These are phyloP conservation scores for Aptenodytes patagonicus DNA, from an alignment of 2,113 vertebrate genomes.

Conservation along the genomic window DNA sequence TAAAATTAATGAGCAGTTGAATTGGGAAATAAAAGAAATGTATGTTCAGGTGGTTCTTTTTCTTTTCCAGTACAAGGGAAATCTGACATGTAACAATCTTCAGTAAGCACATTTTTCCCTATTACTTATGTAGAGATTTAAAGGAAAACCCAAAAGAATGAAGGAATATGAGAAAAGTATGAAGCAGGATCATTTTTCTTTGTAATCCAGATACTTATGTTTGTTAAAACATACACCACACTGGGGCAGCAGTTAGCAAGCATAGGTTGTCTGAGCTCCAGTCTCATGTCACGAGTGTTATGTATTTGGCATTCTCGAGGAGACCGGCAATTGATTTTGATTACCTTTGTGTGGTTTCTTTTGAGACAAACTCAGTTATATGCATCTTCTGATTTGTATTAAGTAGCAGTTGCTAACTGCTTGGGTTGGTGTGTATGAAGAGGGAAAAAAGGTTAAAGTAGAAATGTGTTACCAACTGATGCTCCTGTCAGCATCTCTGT, in stretches of 20 bases:
- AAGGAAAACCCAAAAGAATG: neutral
- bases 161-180: neutral
- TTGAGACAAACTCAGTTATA: neutral
- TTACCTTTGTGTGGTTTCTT: neutral
- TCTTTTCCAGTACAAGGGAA: neutral
- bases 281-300: neutral
- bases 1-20: neutral
- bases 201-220: neutral
- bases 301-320: neutral
- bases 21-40: neutral
- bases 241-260: slow-evolving; percentile 72
- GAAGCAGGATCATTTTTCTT: neutral
- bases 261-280: neutral
- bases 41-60: neutral
- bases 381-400: neutral
- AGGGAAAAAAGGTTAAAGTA: neutral
- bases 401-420: neutral
- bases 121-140: no score
- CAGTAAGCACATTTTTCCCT: neutral
- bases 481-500: neutral
- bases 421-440: neutral
- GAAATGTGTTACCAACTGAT: neutral
- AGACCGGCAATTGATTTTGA: neutral
- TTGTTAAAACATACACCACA: slow-evolving; percentile 64
- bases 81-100: neutral